Evolutionary conservation across 2,888 invertebrate genomes (phyloP).

Genomic region (Dryococelus australis): DNA sequence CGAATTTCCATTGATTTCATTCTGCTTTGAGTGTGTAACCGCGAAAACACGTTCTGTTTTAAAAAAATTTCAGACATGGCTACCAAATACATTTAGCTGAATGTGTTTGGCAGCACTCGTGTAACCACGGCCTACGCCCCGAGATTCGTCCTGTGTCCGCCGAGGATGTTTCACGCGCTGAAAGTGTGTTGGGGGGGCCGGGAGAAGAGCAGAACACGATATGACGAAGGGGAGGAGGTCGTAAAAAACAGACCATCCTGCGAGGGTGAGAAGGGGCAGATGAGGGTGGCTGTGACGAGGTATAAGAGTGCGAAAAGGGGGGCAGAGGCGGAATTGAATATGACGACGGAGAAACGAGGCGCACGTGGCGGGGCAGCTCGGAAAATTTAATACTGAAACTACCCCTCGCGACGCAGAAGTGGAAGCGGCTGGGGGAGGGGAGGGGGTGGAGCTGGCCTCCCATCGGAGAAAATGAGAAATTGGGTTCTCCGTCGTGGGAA

Average conservation of each 20-base stretch:
- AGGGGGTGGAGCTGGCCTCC: background rate
- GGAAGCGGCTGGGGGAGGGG: no score
- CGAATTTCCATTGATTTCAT: no score
- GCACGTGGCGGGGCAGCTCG: background rate
- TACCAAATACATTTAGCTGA: no score
- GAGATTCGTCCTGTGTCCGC: no score
- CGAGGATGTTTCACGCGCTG: no score
- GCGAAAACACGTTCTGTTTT: no score
- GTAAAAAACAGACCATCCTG: background rate
- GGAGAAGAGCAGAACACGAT: no score
- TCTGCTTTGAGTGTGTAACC: no score
- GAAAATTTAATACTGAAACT: conserved; percentile 3
- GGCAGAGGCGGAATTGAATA: background rate
- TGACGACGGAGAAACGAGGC: background rate
- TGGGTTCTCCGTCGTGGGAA: background rate
- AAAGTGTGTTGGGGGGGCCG: no score
- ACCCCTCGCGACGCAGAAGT: background rate
- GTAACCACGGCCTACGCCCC: no score
- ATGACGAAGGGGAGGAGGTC: background rate
- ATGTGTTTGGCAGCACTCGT: no score
- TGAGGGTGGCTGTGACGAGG: background rate
- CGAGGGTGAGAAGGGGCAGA: background rate
- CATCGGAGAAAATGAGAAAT: background rate
- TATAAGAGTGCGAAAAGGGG: background rate
- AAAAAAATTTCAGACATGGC: no score